These are phyloP conservation scores for Drosophila eugracilis DNA, from an alignment of 1,140 invertebrate species.

Conservation along the genomic window DNA sequence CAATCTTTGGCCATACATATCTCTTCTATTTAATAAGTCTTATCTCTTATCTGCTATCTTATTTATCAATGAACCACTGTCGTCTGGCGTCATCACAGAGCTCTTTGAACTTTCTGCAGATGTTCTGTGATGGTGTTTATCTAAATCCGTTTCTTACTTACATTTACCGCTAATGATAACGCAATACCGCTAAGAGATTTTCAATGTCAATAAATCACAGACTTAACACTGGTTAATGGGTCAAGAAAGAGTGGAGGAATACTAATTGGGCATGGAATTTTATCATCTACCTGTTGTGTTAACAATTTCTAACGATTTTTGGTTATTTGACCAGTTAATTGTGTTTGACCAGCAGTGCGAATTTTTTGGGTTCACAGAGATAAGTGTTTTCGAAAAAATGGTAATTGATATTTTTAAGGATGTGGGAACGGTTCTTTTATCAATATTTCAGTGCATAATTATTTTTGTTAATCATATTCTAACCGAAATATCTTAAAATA, in stretches of 20 bases:
- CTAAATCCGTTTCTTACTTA: neutral
- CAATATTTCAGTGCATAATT: too few species aligned
- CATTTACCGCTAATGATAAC: constrained; percentile 4
- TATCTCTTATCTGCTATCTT: constrained; percentile 22
- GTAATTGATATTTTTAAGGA: too few species aligned
- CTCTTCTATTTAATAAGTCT: constrained; percentile 14
- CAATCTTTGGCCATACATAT: constrained; percentile 40
- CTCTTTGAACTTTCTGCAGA: constrained; percentile 53
- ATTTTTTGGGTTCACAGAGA: neutral
- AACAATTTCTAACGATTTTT: constrained; percentile 8
- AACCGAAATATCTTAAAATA: too few species aligned
- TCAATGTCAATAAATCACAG: constrained; percentile 45
- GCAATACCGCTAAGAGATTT: neutral
- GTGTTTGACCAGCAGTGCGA: constrained; percentile 17
- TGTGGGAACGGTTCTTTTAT: too few species aligned
- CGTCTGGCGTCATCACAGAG: constrained; percentile 46
- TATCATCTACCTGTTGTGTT: constrained; percentile 8
- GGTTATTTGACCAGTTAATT: constrained; percentile 35
- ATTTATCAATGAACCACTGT: constrained; percentile 51
- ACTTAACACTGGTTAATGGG: constrained; percentile 29
- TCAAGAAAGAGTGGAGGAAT: constrained; percentile 2
- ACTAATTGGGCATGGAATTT: constrained; percentile 34
- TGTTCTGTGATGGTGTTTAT: constrained; percentile 13
- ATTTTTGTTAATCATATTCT: too few species aligned
- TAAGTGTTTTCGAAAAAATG: too few species aligned